Base-by-base conservation (phyloP, 2,888 invertebrate genomes). In the Cantharis flavilabris region DNA sequence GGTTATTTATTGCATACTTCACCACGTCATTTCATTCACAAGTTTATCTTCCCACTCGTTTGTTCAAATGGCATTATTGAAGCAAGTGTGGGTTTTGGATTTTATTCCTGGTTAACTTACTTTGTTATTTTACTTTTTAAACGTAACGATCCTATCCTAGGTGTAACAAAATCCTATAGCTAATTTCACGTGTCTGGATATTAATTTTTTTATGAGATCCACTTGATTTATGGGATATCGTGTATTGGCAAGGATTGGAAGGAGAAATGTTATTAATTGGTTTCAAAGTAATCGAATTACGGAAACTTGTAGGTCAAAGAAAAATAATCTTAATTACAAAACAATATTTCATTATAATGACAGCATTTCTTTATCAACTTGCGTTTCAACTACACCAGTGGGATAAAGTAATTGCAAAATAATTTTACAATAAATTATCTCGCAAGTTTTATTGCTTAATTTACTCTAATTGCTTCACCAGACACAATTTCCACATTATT, bases 21-120 rank as follows among this genome's bases (percentile, higher is more conserved):
- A 62, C 33, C 76, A 76, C 73, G 73, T 76, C 73, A 73, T 70
- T 76, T 76, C 76, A 76, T 76, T 76, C 76, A 76, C 63, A 73
- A 73, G 70, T 73, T 72, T 62, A 69, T 23, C 76, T 70, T 69
- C 76, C 76, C 73, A 76, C 76, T 64, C 73, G 73, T 16, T 70
- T 30, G 13, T 73, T 63, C 73, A 73, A 64, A 26, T 18, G 65
- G 33, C 13, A 62, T 62, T 65, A 69, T 70, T 72, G 69, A 72
- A 33, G 20, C 62, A 64, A 69, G 76, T 76, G 70, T 72, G 76
- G 28, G 18, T 67, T 62, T 69, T 49, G 67, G 67, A 67, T 73
- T 73, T 73, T 49, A 49, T 49, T 49, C 49, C 49, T 49, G 49
- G 49, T 49, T 49, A 49, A 49, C 7, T 49, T 49, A 49, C 49